phyloP scores from a whole-genome alignment of 2,113 vertebrate species.

The Nycticorax nycticorax region DNA sequence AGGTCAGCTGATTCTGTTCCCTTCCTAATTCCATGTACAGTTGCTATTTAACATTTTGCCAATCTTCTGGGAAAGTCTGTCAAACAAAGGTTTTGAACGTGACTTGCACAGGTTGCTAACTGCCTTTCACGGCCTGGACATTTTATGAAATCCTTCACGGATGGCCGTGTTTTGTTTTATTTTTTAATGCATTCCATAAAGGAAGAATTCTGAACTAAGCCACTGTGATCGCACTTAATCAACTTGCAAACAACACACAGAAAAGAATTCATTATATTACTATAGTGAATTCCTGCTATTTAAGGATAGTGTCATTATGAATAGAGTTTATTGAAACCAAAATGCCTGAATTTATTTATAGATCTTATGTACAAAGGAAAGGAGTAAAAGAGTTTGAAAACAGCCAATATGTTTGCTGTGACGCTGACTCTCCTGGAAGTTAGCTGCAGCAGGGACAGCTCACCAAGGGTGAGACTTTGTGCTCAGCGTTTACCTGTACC shows the following conservation, averaged over 20 bases:
- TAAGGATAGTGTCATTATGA: constrained; percentile 44
- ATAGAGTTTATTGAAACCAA: constrained; percentile 34
- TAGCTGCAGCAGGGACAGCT: not conserved
- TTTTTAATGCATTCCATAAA: constrained; percentile 63
- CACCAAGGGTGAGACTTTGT: not conserved
- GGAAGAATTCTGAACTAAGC: constrained; percentile 46
- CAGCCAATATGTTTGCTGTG: not conserved
- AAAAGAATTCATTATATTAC: constrained; percentile 51
- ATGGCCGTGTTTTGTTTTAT: constrained; percentile 60
- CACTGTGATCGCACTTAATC: constrained; percentile 56
- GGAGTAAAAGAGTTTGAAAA: not conserved
- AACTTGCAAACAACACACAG: constrained; percentile 28
- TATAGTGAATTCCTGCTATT: constrained; percentile 18
- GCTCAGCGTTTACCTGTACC: not conserved
- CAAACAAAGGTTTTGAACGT: constrained; percentile 69
- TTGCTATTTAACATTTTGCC: constrained; percentile 71
- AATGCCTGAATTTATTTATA: constrained; percentile 41
- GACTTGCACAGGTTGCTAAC: constrained; percentile 66
- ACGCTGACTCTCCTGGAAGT: not conserved
- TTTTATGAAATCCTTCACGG: constrained; percentile 62
- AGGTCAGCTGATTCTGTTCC: constrained; percentile 67
- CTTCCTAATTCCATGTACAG: constrained; percentile 66
- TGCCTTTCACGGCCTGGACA: constrained; percentile 49
- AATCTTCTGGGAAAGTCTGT: constrained; percentile 73
- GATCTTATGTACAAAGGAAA: not conserved